Evolutionary conservation across 2,113 vertebrate species (phyloP), one percentile per base, ranked within the genome.

Genomic region (Octodon degus): DNA sequence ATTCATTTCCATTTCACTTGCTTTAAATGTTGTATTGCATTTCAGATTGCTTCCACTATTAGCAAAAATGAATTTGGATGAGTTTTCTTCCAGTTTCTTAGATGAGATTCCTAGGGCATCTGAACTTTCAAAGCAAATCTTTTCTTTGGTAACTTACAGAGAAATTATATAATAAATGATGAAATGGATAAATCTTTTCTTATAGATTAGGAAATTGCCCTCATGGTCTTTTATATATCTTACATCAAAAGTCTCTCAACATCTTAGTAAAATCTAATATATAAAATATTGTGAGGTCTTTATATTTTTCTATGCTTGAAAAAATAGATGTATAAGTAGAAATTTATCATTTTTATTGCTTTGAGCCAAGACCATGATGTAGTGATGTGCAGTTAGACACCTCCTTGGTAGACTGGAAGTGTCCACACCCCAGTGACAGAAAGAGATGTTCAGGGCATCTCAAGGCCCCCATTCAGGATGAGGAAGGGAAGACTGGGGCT

Each of bases 81-180:
- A 96, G 84, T 91, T 96, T 97, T 74, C 98, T 98, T 98, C 97
- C 95, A 97, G 79, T 90, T 95, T 94, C 85, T 97, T n/a, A 86
- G 11, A 97, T 97, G 90, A 97, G 76, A 90, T 97, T 98, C 97
- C 90, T 94, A 96, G 96, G 47, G 24, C 86, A 98, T 92, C 94
- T 98, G 97, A 97, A 97, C 96, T 93, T 97, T 98, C 89, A 94
- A 98, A 97, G 94, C 47, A 97, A 70, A 67, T 95, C 65, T 96
- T 96, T 97, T 95, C 96, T 82, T 97, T 94, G 95, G 40, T 84
- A 93, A 95, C 58, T 97, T 94, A 94, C 93, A 94, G 97, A 88
- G 77, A 76, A 88, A 96, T 98, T 97, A 90, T 40, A 62, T 98
- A 98, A 98, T 90, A 60, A 97, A 65, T 90, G 65, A 93, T 96